Evolutionary conservation across 35 echinoderm and acorn worm genomes (phyloP).

Genomic region (Heliocidaris erythrogramma): DNA sequence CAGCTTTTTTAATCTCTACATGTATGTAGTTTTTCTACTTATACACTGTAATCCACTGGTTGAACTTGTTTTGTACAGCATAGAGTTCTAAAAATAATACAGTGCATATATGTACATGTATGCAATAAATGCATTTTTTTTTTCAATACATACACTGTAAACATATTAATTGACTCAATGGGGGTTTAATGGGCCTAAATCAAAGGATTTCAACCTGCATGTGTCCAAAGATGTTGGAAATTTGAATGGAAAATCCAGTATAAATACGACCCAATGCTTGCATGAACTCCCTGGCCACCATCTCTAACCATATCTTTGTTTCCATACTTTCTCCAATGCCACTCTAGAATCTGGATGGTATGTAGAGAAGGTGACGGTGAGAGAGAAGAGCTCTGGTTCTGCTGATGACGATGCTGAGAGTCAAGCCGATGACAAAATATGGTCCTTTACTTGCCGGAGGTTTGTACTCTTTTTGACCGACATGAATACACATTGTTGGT

Average conservation of each 20-base stretch:
- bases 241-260: not conserved
- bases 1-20: too few relatives aligned
- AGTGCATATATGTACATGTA: too few relatives aligned
- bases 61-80: too few relatives aligned
- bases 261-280: not conserved
- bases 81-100: too few relatives aligned
- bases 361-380: conserved; percentile 55
- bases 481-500: not conserved
- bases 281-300: not conserved
- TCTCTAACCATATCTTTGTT: not conserved
- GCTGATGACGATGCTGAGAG: not conserved
- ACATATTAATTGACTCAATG: too few relatives aligned
- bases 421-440: not conserved
- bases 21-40: too few relatives aligned
- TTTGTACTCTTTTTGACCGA: not conserved
- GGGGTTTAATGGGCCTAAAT: too few relatives aligned
- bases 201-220: not conserved
- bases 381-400: conserved; percentile 4
- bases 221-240: not conserved
- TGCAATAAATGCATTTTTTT: too few relatives aligned
- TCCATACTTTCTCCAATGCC: not conserved
- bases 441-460: not conserved
- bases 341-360: conserved; percentile 56
- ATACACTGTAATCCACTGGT: too few relatives aligned
- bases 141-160: too few relatives aligned